phyloP scores from a whole-genome alignment of 2,113 vertebrate species.

The Gymnocephalus cernua region DNA sequence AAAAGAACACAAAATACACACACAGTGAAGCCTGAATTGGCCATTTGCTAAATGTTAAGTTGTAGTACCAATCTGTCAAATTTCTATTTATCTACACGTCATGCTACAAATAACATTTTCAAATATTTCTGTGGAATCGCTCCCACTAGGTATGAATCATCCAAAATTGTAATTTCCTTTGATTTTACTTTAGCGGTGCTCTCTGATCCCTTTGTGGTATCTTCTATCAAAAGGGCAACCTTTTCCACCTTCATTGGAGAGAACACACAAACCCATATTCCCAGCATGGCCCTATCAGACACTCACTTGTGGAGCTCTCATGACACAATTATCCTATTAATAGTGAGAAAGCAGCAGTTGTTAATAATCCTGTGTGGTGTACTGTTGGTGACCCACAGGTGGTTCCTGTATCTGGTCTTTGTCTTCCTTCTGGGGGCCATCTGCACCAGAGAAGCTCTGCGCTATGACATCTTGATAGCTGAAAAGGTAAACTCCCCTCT shows the following conservation, averaged over 20 bases:
- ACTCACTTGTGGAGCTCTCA: neutral
- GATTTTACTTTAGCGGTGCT: neutral
- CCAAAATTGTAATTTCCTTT: slow-evolving; percentile 2
- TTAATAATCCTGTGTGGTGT: slow-evolving; percentile 36
- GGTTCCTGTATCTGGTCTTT: slow-evolving; percentile 98
- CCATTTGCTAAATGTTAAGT: neutral
- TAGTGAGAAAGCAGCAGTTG: slow-evolving; percentile 33
- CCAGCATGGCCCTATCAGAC: neutral
- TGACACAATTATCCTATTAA: slow-evolving; percentile 49
- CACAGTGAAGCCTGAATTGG: neutral
- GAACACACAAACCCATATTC: slow-evolving; percentile 3
- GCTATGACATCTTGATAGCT: slow-evolving; percentile 96
- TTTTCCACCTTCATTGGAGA: slow-evolving; percentile 18
- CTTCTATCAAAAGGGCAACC: slow-evolving; percentile 4
- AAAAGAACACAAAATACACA: neutral
- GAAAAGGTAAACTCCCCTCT: slow-evolving; percentile 90
- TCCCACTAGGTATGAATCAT: neutral
- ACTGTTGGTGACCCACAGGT: slow-evolving; percentile 87
- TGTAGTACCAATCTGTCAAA: neutral
- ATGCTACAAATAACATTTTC: neutral
- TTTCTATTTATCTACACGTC: neutral
- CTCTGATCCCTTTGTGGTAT: neutral
- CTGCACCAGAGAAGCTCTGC: slow-evolving; percentile 94
- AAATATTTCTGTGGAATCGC: neutral
- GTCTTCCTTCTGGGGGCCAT: slow-evolving; percentile 95